These are phyloP conservation scores for Dendrolimus kikuchii DNA, from an alignment of 1,140 invertebrate genomes.

Conservation along the genomic window DNA sequence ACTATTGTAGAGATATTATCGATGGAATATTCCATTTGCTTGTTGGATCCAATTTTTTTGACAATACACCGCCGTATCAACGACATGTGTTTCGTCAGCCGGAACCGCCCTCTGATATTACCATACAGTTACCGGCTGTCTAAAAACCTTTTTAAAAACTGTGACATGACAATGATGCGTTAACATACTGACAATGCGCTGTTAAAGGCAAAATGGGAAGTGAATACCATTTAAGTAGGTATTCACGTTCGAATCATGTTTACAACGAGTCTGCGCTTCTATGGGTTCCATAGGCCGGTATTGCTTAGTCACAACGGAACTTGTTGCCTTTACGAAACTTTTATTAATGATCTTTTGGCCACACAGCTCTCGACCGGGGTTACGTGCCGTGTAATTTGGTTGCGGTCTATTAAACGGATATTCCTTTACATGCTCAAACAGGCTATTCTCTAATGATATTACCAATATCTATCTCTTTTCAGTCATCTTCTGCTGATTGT, in stretches of 20 bases:
- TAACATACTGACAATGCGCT: conserved; percentile 46
- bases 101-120: conserved; percentile 43
- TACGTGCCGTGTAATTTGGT: conserved; percentile 18
- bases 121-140: conserved; percentile 42
- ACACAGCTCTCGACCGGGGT: conserved; percentile 4
- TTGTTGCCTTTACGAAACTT: conserved; percentile 33
- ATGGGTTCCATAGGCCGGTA: conserved; percentile 16
- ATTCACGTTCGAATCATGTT: conserved; percentile 22
- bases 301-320: conserved; percentile 33
- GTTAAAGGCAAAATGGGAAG: conserved; percentile 41
- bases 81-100: conserved; percentile 55
- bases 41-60: conserved; percentile 41
- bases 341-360: conserved; percentile 29
- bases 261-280: conserved; percentile 12
- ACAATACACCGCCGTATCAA: conserved; percentile 33
- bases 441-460: too few species aligned
- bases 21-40: conserved; percentile 33
- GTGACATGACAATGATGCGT: conserved; percentile 55
- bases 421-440: too few species aligned
- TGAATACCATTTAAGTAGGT: conserved; percentile 31
- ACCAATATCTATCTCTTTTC: too few species aligned
- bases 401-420: conserved; percentile 14
- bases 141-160: conserved; percentile 44
- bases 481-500: too few species aligned
- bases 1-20: conserved; percentile 28